Base-by-base conservation (phyloP, 2,113 vertebrate species). In the Athene noctua region DNA sequence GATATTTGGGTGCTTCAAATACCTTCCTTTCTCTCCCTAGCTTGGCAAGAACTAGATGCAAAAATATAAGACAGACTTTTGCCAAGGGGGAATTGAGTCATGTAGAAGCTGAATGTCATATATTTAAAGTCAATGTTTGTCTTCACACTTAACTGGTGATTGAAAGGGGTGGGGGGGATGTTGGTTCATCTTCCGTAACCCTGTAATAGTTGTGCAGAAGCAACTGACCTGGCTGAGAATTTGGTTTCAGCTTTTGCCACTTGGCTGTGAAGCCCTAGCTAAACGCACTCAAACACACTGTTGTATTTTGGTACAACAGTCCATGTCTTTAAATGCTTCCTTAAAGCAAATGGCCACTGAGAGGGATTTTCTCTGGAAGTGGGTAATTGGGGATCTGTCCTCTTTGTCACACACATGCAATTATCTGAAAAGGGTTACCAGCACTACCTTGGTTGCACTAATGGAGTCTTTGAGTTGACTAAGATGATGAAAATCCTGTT, bases 11-110 rank as follows among this genome's bases (percentile, higher is more conserved):
- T 57, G 34, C 65, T 59, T 57, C 54, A 46, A 0, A 30, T 74
- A 44, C 22, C 67, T 71, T 94, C 36, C 36, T 90, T 86, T 36
- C 51, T 92, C 54, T 74, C 18, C 36, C 34, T 84, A 44, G 63
- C 61, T 86, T 94, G 68, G 77, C 88, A 90, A 78, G 75, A 79
- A 25, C 58, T 82, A 51, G 36, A 38, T 83, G 42, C 62, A 93
- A 61, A 86, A 90, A 27, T 67, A 61, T 19, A 59, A 80, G 55
- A 20, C 15, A 47, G 54, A 34, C 71, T 80, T 82, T 80, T 90
- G 80, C 67, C 80, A 36, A 86, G 62, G 46, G 59, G 51, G 11
- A 59, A 58, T 62, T 90, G 83, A 94, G 82, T 90, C 90, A 51
- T 9, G 32, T 63, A 73, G 79, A 44, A 94, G 55, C 59, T 46